Evolutionary conservation across 1,140 invertebrate genomes (phyloP).

Genomic region (Ridgeia piscesae): DNA sequence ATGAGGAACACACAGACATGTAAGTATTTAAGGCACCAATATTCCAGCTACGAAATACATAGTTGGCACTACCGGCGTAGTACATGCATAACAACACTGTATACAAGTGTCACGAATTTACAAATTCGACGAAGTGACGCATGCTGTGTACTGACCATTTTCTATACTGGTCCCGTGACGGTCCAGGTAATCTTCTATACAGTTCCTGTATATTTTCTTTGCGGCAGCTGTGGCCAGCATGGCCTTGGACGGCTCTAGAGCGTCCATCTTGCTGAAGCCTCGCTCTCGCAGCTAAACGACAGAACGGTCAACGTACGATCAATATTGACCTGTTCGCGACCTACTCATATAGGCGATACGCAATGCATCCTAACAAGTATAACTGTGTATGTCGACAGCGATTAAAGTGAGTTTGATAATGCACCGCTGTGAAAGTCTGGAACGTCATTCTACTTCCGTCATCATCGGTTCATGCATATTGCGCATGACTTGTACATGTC

Average conservation of each 20-base stretch:
- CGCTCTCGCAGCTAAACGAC: neutral
- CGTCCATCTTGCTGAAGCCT: neutral
- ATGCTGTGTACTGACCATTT: neutral
- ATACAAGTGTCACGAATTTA: neutral
- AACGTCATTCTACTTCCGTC: no score
- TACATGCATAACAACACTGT: neutral
- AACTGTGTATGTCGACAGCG: no score
- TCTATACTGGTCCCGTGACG: neutral
- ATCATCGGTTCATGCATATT: no score
- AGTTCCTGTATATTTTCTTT: neutral
- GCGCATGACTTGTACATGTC: no score
- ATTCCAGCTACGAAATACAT: no score
- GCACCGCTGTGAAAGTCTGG: no score
- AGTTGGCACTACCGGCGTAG: no score
- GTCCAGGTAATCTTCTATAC: neutral
- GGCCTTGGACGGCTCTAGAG: neutral
- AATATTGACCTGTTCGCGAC: neutral
- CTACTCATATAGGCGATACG: no score
- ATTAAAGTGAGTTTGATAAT: no score
- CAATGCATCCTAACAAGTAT: no score
- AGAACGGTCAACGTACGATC: neutral
- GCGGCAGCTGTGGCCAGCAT: neutral
- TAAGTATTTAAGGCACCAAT: no score
- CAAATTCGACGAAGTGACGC: neutral
- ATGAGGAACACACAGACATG: constrained; percentile 15